Conservation (phyloP, 2,888 invertebrate genomes). For the Eulithis prunata region DNA sequence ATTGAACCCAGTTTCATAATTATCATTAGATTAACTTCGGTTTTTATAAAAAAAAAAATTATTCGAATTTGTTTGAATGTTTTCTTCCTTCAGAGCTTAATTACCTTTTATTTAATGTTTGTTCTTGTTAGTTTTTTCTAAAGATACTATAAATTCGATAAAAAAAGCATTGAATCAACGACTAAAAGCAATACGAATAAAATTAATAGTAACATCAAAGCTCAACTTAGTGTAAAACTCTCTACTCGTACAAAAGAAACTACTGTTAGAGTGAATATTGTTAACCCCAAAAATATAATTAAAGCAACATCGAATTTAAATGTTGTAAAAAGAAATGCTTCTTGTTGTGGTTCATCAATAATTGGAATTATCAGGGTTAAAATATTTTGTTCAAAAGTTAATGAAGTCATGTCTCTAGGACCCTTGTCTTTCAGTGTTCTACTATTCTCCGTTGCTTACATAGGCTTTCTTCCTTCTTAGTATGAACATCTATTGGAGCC, state of each 20-base stretch:
- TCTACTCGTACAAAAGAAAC: slow-evolving; percentile 49
- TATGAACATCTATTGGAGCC: slow-evolving; percentile 46
- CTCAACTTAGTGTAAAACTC: slow-evolving; percentile 74
- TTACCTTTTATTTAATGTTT: neutral
- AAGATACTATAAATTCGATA: slow-evolving; percentile 12
- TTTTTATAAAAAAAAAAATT: neutral
- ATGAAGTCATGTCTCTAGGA: slow-evolving; percentile 54
- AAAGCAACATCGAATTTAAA: slow-evolving; percentile 81
- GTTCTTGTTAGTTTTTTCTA: slow-evolving; percentile 9
- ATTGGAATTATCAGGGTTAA: slow-evolving; percentile 83
- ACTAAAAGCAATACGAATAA: slow-evolving; percentile 72
- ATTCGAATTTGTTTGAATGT: neutral
- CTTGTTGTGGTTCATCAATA: slow-evolving; percentile 73
- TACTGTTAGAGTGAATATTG: slow-evolving; percentile 55
- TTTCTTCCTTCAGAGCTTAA: slow-evolving; percentile 1
- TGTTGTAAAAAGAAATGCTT: slow-evolving; percentile 74
- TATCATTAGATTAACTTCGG: slow-evolving; percentile 18
- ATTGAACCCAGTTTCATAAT: neutral
- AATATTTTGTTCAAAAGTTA: slow-evolving; percentile 70
- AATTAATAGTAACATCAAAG: slow-evolving; percentile 64
- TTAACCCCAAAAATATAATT: slow-evolving; percentile 67
- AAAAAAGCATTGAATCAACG: slow-evolving; percentile 59
- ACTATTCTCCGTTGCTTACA: slow-evolving; percentile 65
- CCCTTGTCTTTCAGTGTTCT: slow-evolving; percentile 36
- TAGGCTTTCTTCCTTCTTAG: slow-evolving; percentile 69